Percentiles rank a stretch among this genome's conserved stretches.
These are phyloP conservation scores for Sphecodes monilicornis DNA, from an alignment of 2,888 invertebrate genomes.

Conservation along the genomic window DNA sequence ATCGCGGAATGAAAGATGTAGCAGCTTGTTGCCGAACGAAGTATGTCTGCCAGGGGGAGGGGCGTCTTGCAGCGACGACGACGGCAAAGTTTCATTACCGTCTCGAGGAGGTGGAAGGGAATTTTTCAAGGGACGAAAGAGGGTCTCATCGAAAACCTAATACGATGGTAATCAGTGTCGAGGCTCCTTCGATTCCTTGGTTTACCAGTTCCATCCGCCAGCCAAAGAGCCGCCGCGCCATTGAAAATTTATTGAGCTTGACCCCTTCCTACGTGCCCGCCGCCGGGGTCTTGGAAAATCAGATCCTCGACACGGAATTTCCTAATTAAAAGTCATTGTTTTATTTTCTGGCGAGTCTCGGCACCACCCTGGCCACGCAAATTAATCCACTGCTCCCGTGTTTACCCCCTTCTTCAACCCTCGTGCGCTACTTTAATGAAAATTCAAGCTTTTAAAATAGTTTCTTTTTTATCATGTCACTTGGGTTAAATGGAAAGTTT, in stretches of 20 bases:
- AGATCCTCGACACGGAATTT: slow-evolving; percentile 51
- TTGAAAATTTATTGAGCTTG: slow-evolving; percentile 78
- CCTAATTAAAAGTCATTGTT: slow-evolving; percentile 15
- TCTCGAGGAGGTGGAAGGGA: slow-evolving; percentile 25
- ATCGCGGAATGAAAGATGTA: slow-evolving; percentile 22
- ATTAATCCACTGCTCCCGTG: background rate
- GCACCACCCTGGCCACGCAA: background rate
- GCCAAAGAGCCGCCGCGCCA: slow-evolving; percentile 55
- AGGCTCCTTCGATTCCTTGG: slow-evolving; percentile 66
- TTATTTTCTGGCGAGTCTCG: background rate
- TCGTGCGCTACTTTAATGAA: background rate
- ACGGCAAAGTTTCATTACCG: slow-evolving; percentile 51
- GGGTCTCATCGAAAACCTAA: slow-evolving; percentile 79
- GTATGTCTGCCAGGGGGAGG: slow-evolving; percentile 7
- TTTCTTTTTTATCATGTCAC: background rate
- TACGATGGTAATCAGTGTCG: slow-evolving; percentile 80
- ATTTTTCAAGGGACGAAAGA: slow-evolving; percentile 61
- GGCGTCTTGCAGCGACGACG: background rate
- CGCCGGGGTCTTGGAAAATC: slow-evolving; percentile 28
- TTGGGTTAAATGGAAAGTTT: background rate
- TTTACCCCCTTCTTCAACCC: background rate
- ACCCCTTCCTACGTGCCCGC: slow-evolving; percentile 31
- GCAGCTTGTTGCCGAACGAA: slow-evolving; percentile 51
- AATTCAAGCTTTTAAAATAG: background rate
- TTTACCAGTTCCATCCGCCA: slow-evolving; percentile 62